Evolutionary conservation across 1,140 invertebrate species (phyloP).

Genomic region (Drosophila azteca): DNA sequence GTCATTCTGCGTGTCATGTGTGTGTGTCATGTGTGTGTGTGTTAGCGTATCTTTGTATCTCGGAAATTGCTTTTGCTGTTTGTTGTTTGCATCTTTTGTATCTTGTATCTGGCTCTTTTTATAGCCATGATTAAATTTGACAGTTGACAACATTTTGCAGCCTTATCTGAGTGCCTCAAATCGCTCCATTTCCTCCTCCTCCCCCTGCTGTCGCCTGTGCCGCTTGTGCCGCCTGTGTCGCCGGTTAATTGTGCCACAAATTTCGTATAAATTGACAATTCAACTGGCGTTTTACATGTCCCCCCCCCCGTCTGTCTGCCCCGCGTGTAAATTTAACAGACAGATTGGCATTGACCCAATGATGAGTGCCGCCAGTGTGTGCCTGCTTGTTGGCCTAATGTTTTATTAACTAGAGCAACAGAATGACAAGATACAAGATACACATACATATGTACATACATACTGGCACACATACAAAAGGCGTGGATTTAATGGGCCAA

Average conservation of each 20-base stretch:
- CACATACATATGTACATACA: constrained; percentile 20
- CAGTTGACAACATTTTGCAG: constrained; percentile 74
- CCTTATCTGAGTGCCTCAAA: constrained; percentile 48
- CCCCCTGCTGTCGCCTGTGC: not conserved
- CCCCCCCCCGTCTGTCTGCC: constrained; percentile 1
- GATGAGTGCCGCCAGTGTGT: constrained; percentile 21
- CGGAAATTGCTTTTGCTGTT: constrained; percentile 56
- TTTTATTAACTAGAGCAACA: constrained; percentile 63
- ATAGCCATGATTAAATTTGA: constrained; percentile 75
- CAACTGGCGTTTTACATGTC: constrained; percentile 71
- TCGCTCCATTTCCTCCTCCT: constrained; percentile 33
- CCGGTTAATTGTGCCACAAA: constrained; percentile 58
- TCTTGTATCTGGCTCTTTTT: constrained; percentile 43
- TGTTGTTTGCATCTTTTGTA: constrained; percentile 38
- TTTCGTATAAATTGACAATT: constrained; percentile 77
- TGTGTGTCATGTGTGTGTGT: too few relatives aligned
- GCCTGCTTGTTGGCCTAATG: constrained; percentile 56
- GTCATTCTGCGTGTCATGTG: too few relatives aligned
- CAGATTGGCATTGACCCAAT: constrained; percentile 39
- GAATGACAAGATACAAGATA: constrained; percentile 47
- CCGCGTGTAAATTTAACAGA: constrained; percentile 1
- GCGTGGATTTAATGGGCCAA: constrained; percentile 63
- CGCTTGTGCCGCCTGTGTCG: constrained; percentile 1
- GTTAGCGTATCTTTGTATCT: constrained; percentile 20
- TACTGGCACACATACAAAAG: constrained; percentile 55